Conservation (phyloP, 2,113 vertebrate species). For the Drymodes brunneopygia region DNA sequence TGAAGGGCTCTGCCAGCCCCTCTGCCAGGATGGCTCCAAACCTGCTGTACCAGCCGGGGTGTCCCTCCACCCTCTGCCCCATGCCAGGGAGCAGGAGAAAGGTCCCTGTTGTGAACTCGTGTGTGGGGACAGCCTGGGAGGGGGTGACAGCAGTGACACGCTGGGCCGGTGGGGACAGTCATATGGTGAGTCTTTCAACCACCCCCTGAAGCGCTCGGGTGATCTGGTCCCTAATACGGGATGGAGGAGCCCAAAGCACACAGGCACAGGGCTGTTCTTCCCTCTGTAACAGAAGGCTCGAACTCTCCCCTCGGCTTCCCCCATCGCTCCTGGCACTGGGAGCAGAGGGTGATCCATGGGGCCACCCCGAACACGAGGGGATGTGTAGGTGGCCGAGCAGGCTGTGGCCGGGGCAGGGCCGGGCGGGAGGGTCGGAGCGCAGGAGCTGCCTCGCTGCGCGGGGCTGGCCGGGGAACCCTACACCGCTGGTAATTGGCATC, state of each 20-base stretch:
- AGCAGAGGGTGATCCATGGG: not conserved
- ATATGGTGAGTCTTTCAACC: rapidly evolving
- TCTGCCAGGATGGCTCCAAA: not conserved
- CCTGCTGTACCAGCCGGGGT: not conserved
- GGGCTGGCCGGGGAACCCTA: slow-evolving; percentile 66
- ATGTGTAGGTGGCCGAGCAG: rapidly evolving
- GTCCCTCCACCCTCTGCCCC: not conserved
- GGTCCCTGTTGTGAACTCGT: rapidly evolving
- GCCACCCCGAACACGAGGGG: not conserved
- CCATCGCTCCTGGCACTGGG: not conserved
- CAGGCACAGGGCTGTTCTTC: not conserved
- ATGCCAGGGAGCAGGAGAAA: rapidly evolving
- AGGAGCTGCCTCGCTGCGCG: rapidly evolving
- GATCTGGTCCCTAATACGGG: not conserved
- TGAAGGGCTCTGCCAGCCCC: not conserved
- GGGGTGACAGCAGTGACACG: rapidly evolving
- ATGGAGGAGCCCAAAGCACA: not conserved
- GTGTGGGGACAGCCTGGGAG: not conserved
- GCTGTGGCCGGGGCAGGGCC: rapidly evolving
- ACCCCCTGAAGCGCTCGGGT: rapidly evolving
- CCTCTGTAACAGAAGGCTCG: rapidly evolving
- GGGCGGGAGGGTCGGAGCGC: not conserved
- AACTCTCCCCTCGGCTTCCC: not conserved
- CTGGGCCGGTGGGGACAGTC: rapidly evolving
- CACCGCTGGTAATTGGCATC: slow-evolving; percentile 87